phyloP scores from a whole-genome alignment of 2,113 vertebrate species.

The Dendropsophus ebraccatus region DNA sequence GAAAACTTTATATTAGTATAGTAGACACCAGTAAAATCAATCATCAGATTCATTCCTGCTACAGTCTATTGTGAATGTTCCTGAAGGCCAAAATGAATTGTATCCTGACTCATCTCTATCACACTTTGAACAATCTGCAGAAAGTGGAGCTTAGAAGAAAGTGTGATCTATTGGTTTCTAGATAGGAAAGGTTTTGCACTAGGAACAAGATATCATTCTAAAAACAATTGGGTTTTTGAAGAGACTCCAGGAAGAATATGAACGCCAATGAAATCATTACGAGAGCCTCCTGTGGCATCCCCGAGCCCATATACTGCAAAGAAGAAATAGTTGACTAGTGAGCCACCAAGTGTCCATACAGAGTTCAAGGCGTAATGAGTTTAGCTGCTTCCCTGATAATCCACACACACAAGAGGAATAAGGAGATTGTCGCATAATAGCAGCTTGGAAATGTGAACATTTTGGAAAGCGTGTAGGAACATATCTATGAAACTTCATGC shows the following conservation, averaged over 20 bases:
- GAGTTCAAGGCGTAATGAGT: constrained; percentile 45
- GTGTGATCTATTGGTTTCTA: background rate
- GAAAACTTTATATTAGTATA: too few relatives aligned
- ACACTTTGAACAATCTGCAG: background rate
- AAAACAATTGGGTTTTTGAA: constrained; percentile 14
- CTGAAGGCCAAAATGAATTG: background rate
- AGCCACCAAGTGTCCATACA: constrained; percentile 33
- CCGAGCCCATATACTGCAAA: background rate
- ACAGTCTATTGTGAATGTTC: background rate
- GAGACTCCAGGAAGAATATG: constrained; percentile 10
- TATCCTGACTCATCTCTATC: background rate
- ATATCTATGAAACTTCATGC: constrained; percentile 25
- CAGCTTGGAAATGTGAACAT: constrained; percentile 23
- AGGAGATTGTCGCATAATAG: constrained; percentile 23
- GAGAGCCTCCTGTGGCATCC: constrained; percentile 33
- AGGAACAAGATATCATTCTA: constrained; percentile 15
- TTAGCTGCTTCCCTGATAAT: constrained; percentile 33
- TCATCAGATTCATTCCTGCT: background rate
- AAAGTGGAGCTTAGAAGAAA: background rate
- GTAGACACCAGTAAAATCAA: background rate
- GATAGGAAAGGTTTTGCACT: background rate
- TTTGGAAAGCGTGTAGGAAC: constrained; percentile 13
- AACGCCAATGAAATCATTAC: constrained; percentile 19
- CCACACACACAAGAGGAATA: constrained; percentile 30
- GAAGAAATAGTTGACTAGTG: constrained; percentile 1